Evolutionary conservation across 2,113 vertebrate genomes (phyloP), one percentile per base, ranked within the genome.

Genomic region (Nipponia nippon): DNA sequence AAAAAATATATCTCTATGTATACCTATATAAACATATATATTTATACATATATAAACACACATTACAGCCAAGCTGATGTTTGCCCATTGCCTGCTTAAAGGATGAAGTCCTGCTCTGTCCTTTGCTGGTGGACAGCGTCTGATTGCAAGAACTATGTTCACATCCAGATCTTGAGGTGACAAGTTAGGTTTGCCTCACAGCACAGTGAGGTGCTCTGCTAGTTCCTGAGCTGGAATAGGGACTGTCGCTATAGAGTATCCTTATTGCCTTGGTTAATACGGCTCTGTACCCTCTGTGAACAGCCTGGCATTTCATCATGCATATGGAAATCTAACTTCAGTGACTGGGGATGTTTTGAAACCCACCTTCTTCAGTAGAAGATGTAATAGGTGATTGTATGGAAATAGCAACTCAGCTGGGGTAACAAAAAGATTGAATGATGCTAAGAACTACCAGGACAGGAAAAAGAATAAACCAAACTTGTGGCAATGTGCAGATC

Each of bases 1-100:
- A 93, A 95, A 95, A 90, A 95, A 88, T 71, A 65, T 97, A 73
- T 95, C 66, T 92, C 4, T 84, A 47, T 19, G 22, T 86, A 58
- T 93, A 86, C 62, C 56, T 88, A n/a, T 62, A 46, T 61, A 90
- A 94, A 69, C 52, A 36, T 55, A 56, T 12, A 9, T 88, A 95
- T 88, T 95, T 95, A 63, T 83, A 61, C 10, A 12, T 53, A 25
- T 27, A 71, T 59, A 93, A 94, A 67, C 38, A 79, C 13, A 20
- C 4, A 2, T 67, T 52, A 50, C 29, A 47, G 58, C 53, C 58
- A 59, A 55, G 40, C 40, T 87, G 66, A 55, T 77, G 63, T 94
- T 89, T 87, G 36, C 70, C 40, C 9, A 6, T 86, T 72, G 36
- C 66, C 62, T 93, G 36, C 49, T 84, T 32, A 16, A 80, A 86